Conservation (phyloP, 2,797 vertebrate species). For the Leptodactylus fallax region DNA sequence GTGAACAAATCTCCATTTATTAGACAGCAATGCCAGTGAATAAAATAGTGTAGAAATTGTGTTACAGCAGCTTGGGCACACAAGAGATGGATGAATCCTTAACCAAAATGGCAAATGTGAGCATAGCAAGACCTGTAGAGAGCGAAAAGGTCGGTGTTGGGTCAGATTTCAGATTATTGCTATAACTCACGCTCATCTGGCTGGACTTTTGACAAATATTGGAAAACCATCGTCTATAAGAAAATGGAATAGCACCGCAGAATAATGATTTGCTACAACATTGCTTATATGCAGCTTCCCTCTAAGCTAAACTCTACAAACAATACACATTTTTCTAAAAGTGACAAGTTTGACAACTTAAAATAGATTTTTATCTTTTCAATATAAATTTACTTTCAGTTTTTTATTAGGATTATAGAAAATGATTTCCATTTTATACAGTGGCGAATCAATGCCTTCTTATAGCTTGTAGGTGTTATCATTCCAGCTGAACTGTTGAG, state of each 20-base stretch:
- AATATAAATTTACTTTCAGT: background rate
- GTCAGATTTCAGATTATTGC: constrained; percentile 25
- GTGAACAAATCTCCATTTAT: background rate
- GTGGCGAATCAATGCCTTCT: background rate
- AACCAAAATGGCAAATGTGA: constrained; percentile 1
- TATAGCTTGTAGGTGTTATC: background rate
- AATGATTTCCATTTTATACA: background rate
- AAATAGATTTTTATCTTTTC: constrained; percentile 4
- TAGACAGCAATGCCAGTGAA: background rate
- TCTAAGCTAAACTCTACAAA: background rate
- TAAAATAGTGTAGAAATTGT: background rate
- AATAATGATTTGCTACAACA: background rate
- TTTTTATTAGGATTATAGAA: background rate
- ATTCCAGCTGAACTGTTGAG: background rate
- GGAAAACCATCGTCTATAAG: background rate
- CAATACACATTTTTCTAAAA: background rate
- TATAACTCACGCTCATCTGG: background rate
- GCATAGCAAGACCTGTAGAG: background rate
- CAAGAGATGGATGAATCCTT: constrained; percentile 6
- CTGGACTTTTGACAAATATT: background rate
- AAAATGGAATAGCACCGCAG: background rate
- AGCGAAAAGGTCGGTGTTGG: background rate
- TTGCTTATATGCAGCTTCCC: background rate
- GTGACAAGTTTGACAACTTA: background rate
- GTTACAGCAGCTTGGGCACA: no score